These are phyloP conservation scores for Nephrocerus scutellatus DNA, from an alignment of 2,888 invertebrate genomes.

Conservation along the genomic window DNA sequence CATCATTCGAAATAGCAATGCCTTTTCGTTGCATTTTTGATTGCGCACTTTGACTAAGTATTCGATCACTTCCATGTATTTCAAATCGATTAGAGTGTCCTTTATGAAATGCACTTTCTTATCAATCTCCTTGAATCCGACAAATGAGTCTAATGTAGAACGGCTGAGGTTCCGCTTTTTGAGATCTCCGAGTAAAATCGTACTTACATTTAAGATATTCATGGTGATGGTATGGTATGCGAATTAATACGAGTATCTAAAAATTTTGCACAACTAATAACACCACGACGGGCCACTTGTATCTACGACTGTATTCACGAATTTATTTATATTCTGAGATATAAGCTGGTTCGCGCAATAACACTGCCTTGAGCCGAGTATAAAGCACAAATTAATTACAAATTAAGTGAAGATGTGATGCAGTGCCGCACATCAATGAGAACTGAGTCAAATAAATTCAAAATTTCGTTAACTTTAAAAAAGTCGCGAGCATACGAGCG, in stretches of 20 bases:
- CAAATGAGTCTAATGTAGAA: slow-evolving; percentile 42
- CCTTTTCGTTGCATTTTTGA: slow-evolving; percentile 50
- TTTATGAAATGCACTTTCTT: slow-evolving; percentile 43
- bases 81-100: slow-evolving; percentile 41
- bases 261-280: too few species aligned
- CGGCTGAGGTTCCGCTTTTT: slow-evolving; percentile 40
- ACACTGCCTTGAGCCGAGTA: too few species aligned
- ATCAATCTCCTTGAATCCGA: slow-evolving; percentile 39
- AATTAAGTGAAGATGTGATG: too few species aligned
- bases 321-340: too few species aligned
- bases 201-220: slow-evolving; percentile 45
- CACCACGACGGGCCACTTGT: too few species aligned
- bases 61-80: slow-evolving; percentile 43
- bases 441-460: too few species aligned
- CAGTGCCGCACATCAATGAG: too few species aligned
- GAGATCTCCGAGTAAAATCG: slow-evolving; percentile 42
- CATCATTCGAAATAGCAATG: slow-evolving; percentile 52
- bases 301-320: too few species aligned
- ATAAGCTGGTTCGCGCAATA: too few species aligned
- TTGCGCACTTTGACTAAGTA: slow-evolving; percentile 39
- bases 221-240: too few species aligned
- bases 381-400: too few species aligned
- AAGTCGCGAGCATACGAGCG: slow-evolving; percentile 24
- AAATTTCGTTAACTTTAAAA: slow-evolving; percentile 18
- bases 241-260: too few species aligned